Base-by-base conservation (phyloP, 35 echinoderm and acorn worm genomes). In the Hemicentrotus pulcherrimus region DNA sequence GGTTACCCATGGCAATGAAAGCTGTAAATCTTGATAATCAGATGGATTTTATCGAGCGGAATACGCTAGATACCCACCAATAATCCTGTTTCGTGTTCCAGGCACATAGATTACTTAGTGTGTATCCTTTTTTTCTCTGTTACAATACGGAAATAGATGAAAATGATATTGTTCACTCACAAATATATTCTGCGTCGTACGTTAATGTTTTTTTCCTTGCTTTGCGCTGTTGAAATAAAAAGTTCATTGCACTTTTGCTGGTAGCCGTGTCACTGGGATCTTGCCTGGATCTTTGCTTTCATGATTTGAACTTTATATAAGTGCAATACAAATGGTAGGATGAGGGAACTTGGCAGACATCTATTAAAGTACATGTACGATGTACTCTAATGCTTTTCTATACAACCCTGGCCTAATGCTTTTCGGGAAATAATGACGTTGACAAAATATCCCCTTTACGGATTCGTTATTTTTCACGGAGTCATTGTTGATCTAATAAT, bases 21-120 rank as follows among this genome's bases (percentile, higher is more conserved):
- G 65, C 28, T 78, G 65, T 78, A 78, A 78, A 78, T 78, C 65
- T 78, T 78, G 65, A 78, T 78, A 78, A 78, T 78, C 65, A 78
- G 65, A 28, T 78, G 65, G 65, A 78, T 78, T 78, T 78, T 78
- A 78, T 78, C 19, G 19, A 78, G 65, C 65, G 65, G 65, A 78
- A 78, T 78, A 78, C 22, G 65, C 65, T 28, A 78, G 65, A 78
- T 78, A 78, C 65, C 65, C 65, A 78, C 22, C 28, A n/a, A 78
- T 78, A 78, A 78, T 78, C 65, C 65, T 78, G 28, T n/a, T 78
- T n/a, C 65, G 65, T 78, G 65, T 78, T 78, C n/a, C 65, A 78
- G 65, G 65, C 65, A 78, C 18, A 78, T n/a, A 78, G 65, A 78
- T 78, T 78, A 78, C 65, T 22, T 78, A 78, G 65, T 78, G 65